Percentiles rank a stretch among this genome's conserved stretches.
phyloP scores from a whole-genome alignment of 2,797 vertebrate species.

The Poecile montanus region DNA sequence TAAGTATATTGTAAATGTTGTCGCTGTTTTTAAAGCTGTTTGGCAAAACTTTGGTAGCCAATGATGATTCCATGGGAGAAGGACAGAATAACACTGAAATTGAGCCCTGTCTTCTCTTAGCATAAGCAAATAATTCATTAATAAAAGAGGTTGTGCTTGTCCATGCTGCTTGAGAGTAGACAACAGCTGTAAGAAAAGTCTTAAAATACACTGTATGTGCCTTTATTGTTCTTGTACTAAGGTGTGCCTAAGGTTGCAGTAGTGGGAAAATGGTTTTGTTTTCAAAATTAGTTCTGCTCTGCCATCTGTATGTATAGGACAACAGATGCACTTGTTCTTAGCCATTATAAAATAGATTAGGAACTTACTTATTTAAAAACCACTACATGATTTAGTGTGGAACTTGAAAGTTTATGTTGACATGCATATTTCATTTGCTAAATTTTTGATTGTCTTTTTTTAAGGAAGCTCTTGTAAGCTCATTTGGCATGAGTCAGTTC shows the following conservation, averaged over 20 bases:
- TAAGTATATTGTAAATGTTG: not conserved
- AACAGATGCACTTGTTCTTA: not conserved
- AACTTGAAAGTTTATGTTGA: not conserved
- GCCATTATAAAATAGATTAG: not conserved
- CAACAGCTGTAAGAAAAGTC: not conserved
- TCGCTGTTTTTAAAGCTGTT: not conserved
- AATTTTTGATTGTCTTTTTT: not conserved
- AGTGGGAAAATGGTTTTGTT: not conserved
- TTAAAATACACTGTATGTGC: rapidly evolving
- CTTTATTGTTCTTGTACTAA: not conserved
- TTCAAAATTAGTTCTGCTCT: not conserved
- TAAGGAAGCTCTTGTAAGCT: not conserved
- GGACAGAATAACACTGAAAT: not conserved
- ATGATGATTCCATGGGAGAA: not conserved
- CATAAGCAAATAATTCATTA: not conserved
- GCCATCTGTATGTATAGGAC: not conserved
- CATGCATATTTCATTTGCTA: not conserved
- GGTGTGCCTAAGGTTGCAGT: not conserved
- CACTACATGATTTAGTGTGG: not conserved
- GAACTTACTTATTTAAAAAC: not conserved
- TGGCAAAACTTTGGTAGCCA: not conserved
- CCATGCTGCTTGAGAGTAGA: not conserved
- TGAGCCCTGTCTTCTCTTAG: not conserved
- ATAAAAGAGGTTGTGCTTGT: not conserved
- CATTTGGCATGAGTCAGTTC: not conserved